These are phyloP conservation scores for Chesias legatella DNA, from an alignment of 2,888 invertebrate species.

Conservation along the genomic window DNA sequence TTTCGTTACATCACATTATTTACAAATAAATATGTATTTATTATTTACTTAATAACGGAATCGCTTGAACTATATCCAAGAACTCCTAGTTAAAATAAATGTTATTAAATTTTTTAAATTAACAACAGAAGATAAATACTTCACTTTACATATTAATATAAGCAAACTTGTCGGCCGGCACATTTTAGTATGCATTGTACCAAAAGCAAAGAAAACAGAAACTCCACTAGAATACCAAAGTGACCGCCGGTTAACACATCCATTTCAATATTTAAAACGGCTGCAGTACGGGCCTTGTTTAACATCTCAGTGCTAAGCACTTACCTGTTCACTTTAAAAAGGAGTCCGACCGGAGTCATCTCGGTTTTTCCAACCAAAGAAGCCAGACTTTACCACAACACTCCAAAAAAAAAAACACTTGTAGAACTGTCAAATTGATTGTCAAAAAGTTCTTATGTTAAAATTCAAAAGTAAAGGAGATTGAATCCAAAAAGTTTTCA, in stretches of 20 bases:
- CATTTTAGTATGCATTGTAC: conserved; percentile 11
- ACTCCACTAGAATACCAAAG: conserved; percentile 38
- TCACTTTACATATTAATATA: too few relatives aligned
- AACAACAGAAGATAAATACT: too few relatives aligned
- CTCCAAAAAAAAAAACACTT: conserved; percentile 12
- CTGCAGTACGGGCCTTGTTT: conserved; percentile 25
- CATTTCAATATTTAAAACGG: conserved; percentile 52
- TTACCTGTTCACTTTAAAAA: conserved; percentile 82
- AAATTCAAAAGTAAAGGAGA: background rate
- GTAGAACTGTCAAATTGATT: conserved; percentile 6
- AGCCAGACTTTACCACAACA: conserved; percentile 35
- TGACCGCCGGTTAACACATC: conserved; percentile 45
- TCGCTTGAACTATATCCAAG: too few relatives aligned
- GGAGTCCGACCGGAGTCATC: conserved; percentile 81
- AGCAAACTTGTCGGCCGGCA: background rate
- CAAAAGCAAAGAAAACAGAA: conserved; percentile 24
- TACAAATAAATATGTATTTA: too few relatives aligned
- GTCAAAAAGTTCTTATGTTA: conserved; percentile 5
- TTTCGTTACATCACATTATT: too few relatives aligned
- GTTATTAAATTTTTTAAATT: too few relatives aligned
- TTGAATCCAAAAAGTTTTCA: background rate
- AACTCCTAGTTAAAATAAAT: too few relatives aligned
- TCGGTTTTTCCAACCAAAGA: conserved; percentile 36
- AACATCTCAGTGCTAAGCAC: conserved; percentile 36
- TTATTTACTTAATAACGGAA: too few relatives aligned